A percentile compares a stretch with the other conserved stretches of the same genome.
Conservation (phyloP, 2,797 vertebrate genomes). For the Danio choprae region DNA sequence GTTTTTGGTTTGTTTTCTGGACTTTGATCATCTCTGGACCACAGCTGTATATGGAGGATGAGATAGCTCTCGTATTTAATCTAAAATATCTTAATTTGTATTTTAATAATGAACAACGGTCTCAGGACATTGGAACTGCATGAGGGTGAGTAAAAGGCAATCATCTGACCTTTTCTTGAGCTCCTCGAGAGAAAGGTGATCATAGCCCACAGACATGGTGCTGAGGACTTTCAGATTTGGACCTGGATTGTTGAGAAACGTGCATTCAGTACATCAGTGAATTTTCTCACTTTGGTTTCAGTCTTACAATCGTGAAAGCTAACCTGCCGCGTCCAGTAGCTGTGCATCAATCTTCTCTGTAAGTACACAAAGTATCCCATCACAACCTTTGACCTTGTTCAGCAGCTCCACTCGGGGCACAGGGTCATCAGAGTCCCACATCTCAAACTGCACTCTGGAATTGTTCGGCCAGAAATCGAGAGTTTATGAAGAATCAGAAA, state of each 20-base stretch:
- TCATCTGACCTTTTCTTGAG: slow-evolving; percentile 76
- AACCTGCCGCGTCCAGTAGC: slow-evolving; percentile 79
- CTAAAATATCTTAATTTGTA: too few species aligned
- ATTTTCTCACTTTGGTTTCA: not conserved
- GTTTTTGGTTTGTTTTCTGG: too few species aligned
- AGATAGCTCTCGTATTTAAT: too few species aligned
- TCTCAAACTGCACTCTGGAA: slow-evolving; percentile 78
- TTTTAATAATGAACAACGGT: too few species aligned
- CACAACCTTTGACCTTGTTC: slow-evolving; percentile 75
- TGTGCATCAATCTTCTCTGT: slow-evolving; percentile 82
- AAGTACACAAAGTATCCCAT: slow-evolving; percentile 77
- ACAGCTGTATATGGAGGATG: too few species aligned
- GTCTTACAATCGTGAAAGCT: slow-evolving; percentile 8
- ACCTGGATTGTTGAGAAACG: slow-evolving; percentile 66
- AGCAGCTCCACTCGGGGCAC: slow-evolving; percentile 79
- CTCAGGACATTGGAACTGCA: too few species aligned
- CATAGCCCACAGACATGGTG: slow-evolving; percentile 79
- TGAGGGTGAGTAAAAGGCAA: too few species aligned
- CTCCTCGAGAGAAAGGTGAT: slow-evolving; percentile 74
- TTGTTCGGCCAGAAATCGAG: not conserved
- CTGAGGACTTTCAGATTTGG: slow-evolving; percentile 77
- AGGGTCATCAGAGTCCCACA: slow-evolving; percentile 79
- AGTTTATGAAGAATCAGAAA: slow-evolving; percentile 4
- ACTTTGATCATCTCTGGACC: too few species aligned
- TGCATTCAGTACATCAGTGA: not conserved